phyloP scores from a whole-genome alignment of 2,113 vertebrate genomes.

The Heptranchias perlo region DNA sequence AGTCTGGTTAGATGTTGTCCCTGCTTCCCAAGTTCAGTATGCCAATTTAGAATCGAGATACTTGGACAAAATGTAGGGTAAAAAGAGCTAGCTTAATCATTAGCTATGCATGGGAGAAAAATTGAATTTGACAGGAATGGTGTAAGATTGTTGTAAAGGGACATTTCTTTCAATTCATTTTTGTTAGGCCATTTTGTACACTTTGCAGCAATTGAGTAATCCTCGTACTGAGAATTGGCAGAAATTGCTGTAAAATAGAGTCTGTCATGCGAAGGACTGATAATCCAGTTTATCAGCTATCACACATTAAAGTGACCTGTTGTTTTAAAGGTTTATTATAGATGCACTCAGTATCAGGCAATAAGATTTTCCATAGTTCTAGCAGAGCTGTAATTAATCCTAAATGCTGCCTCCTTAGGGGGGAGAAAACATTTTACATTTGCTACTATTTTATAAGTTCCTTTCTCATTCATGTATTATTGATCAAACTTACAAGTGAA shows the following conservation, averaged over 20 bases:
- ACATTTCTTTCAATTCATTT: slow-evolving; percentile 75
- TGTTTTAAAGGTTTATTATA: not conserved
- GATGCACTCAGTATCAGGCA: not conserved
- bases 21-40: not conserved
- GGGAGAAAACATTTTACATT: slow-evolving; percentile 90
- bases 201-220: slow-evolving; percentile 76
- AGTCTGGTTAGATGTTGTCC: not conserved
- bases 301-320: slow-evolving; percentile 3
- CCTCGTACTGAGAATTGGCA: slow-evolving; percentile 76
- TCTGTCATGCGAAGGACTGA: slow-evolving; percentile 42
- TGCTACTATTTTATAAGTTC: slow-evolving; percentile 95
- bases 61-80: not conserved
- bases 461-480: slow-evolving; percentile 90
- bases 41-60: not conserved
- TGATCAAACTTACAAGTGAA: slow-evolving; percentile 87
- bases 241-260: slow-evolving; percentile 76
- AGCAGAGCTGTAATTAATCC: slow-evolving; percentile 97
- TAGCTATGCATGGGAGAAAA: slow-evolving; percentile 76
- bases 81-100: slow-evolving; percentile 65
- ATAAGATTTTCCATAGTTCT: not conserved
- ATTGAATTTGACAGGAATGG: slow-evolving; percentile 77
- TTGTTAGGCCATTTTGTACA: slow-evolving; percentile 75
- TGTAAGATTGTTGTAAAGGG: slow-evolving; percentile 73
- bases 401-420: slow-evolving; percentile 99
- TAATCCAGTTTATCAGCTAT: not conserved